phyloP scores from a whole-genome alignment of 2,113 vertebrate genomes.

The Microcebus tavaratra region DNA sequence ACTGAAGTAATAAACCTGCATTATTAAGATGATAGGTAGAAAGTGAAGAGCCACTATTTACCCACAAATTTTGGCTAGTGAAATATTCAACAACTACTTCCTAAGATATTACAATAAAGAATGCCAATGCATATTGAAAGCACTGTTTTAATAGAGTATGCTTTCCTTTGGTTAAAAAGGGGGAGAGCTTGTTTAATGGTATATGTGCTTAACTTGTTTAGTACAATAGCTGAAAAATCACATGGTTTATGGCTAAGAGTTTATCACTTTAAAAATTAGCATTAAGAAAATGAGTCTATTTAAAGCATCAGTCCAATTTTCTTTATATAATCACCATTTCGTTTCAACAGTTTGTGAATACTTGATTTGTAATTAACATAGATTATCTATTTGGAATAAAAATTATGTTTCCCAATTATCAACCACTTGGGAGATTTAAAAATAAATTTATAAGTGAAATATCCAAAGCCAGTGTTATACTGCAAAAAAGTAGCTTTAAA shows the following conservation, averaged over 20 bases:
- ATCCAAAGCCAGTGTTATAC: not conserved
- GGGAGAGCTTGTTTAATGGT: not conserved
- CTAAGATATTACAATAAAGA: not conserved
- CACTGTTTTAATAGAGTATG: not conserved
- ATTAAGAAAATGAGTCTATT: not conserved
- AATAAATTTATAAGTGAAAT: not conserved
- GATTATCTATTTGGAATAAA: not conserved
- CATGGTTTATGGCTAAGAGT: not conserved
- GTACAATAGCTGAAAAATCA: not conserved
- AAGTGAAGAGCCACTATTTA: not conserved
- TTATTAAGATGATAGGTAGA: conserved; percentile 42
- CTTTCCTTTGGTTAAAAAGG: not conserved
- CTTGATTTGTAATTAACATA: not conserved
- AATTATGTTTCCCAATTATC: not conserved
- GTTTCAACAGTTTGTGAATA: not conserved
- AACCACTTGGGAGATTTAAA: not conserved
- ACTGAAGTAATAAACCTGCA: conserved; percentile 69
- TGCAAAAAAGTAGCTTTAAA: not conserved
- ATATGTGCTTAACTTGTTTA: not conserved
- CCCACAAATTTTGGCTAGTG: not conserved
- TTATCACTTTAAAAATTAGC: conserved; percentile 18
- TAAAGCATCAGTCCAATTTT: not conserved
- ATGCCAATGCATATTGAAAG: not conserved
- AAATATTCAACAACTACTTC: not conserved
- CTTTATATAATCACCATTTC: not conserved